phyloP scores from a whole-genome alignment of 2,888 invertebrate species.

The Callyntrura sp. region DNA sequence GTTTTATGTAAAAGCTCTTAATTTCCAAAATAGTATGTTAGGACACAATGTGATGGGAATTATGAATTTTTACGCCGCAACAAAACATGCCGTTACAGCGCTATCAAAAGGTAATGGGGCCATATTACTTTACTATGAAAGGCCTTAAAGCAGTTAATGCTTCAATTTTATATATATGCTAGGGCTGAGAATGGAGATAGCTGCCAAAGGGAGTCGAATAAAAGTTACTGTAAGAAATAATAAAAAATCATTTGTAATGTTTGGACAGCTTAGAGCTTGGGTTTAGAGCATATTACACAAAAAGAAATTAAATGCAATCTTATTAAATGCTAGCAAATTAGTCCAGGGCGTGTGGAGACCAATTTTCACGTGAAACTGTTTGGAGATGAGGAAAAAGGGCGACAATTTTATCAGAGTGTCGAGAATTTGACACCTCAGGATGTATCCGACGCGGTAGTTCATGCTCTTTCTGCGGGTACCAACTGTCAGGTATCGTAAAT shows the following conservation, averaged over 20 bases:
- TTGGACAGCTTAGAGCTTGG: too few species aligned
- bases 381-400: conserved; percentile 83
- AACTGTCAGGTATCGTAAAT: conserved; percentile 87
- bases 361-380: conserved; percentile 79
- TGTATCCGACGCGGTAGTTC: conserved; percentile 88
- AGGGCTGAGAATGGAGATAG: conserved; percentile 87
- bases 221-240: conserved; percentile 84
- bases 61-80: conserved; percentile 86
- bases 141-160: not conserved
- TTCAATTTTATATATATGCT: too few species aligned
- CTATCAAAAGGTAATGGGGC: conserved; percentile 85
- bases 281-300: too few species aligned
- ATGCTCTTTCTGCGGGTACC: conserved; percentile 88
- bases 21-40: conserved; percentile 85
- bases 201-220: conserved; percentile 86
- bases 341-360: conserved; percentile 83
- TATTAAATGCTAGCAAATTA: conserved; percentile 80
- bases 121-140: not conserved
- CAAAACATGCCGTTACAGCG: conserved; percentile 87
- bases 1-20: not conserved
- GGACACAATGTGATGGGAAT: conserved; percentile 84
- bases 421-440: conserved; percentile 87
- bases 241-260: too few species aligned
- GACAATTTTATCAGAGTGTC: conserved; percentile 85
- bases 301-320: too few species aligned